phyloP scores from a whole-genome alignment of 2,797 vertebrate species.

The Moxostoma hubbsi region DNA sequence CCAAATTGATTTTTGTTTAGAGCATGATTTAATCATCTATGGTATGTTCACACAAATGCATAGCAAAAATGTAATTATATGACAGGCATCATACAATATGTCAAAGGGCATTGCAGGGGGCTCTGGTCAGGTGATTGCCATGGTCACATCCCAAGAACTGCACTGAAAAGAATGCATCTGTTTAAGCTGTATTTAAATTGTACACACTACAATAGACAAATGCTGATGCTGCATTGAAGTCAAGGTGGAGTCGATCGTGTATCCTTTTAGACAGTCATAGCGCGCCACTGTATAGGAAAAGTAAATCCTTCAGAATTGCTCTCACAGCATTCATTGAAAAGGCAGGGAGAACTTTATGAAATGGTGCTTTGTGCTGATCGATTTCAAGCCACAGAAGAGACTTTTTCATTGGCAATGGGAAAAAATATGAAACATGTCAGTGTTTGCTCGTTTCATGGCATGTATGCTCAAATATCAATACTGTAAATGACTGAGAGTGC shows the following conservation, averaged over 20 bases:
- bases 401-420: conserved; percentile 7
- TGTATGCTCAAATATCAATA: not conserved
- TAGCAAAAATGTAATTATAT: conserved; percentile 14
- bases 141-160: not conserved
- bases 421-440: not conserved
- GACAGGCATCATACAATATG: conserved; percentile 14
- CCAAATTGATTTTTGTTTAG: conserved; percentile 27
- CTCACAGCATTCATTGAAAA: not conserved
- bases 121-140: not conserved
- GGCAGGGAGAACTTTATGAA: not conserved
- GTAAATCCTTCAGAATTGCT: too few relatives aligned
- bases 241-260: not conserved
- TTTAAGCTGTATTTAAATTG: not conserved
- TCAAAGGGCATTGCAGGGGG: not conserved
- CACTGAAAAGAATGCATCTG: too few relatives aligned
- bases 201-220: not conserved
- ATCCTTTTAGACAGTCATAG: conserved; percentile 1
- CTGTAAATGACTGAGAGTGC: not conserved
- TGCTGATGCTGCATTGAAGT: not conserved
- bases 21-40: conserved; percentile 24
- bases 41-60: conserved; percentile 22
- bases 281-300: not conserved
- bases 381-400: conserved; percentile 18
- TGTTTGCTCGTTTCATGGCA: not conserved
- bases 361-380: conserved; percentile 7